Base-by-base conservation (phyloP, 2,113 vertebrate genomes). In the Raja brachyura region DNA sequence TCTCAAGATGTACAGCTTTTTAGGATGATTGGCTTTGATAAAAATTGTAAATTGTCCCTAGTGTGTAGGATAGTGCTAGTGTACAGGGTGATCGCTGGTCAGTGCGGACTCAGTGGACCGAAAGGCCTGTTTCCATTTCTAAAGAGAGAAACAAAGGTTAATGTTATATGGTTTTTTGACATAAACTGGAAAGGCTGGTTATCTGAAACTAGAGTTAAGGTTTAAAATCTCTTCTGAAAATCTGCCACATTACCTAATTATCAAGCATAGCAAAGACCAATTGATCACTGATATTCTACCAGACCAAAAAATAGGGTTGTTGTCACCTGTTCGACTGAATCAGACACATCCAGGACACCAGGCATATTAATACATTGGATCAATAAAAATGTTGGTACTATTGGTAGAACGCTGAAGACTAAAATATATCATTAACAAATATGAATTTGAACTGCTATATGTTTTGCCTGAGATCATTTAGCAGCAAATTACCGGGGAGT, bases 181-280 rank as follows among this genome's bases (percentile, higher is more conserved):
- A 68, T 68, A 13, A 68, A 68, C 66, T 68, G 66, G 16, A 68
- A 68, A 68, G 66, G 66, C 66, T 68, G 66, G 66, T 68, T 68
- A 68, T 68, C 66, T 68, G 66, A 68, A 68, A 68, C 16, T 68
- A 16, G 6, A 68, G 16, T 16, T 68, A 14, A 16, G 66, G 31
- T 6, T 39, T 20, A 66, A 90, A 90, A 31, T n/a, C 25, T 61
- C 66, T 90, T 73, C 66, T 70, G 66, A 92, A 74, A 92, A 54
- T 92, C 33, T 70, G 33, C 90, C 14, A 63, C 16, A n/a, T 92
- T 39, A 73, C 48, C 63, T 73, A 92, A 92, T 92, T 54, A 92
- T 73, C 22, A 54, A 22, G 5, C 13, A 9, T 9, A 48, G 66
- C 9, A 25, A 28, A 73, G 66, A 74, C 73, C 33, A 74, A 54